Conservation (phyloP, 1,140 invertebrate genomes). For the Amphibalanus amphitrite region DNA sequence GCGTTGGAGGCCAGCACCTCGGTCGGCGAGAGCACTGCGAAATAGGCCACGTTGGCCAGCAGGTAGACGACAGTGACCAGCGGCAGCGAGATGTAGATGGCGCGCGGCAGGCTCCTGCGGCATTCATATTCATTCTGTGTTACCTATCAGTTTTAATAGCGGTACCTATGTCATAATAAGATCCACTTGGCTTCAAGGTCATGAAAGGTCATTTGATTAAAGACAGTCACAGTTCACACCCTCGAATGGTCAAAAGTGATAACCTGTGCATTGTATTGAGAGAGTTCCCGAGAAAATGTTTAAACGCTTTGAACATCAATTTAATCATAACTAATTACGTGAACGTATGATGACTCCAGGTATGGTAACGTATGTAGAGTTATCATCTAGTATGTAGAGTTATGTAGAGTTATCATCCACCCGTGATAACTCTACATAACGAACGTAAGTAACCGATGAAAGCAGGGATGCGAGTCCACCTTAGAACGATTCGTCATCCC, state of each 20-base stretch:
- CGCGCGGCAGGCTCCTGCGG: slow-evolving; percentile 75
- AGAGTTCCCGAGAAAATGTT: too few relatives aligned
- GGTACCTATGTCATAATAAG: slow-evolving; percentile 5
- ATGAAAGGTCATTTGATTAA: slow-evolving; percentile 11
- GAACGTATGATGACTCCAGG: too few relatives aligned
- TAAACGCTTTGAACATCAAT: too few relatives aligned
- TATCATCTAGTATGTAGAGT: not conserved
- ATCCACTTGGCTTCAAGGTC: slow-evolving; percentile 6
- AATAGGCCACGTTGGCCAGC: slow-evolving; percentile 80
- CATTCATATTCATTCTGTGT: slow-evolving; percentile 11
- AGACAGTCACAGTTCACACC: not conserved
- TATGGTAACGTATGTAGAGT: too few relatives aligned
- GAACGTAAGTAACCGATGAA: too few relatives aligned
- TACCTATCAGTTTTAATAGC: slow-evolving; percentile 3
- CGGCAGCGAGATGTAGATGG: slow-evolving; percentile 83
- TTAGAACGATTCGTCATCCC: too few relatives aligned
- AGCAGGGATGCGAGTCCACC: too few relatives aligned
- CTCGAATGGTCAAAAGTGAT: too few relatives aligned
- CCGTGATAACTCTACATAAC: too few relatives aligned
- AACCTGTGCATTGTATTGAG: too few relatives aligned
- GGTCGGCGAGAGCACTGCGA: slow-evolving; percentile 66
- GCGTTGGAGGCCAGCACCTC: slow-evolving; percentile 72
- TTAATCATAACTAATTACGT: too few relatives aligned
- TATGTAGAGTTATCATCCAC: slow-evolving; percentile 24
- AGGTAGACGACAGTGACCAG: slow-evolving; percentile 82